Evolutionary conservation across 64 coral and sea anemone genomes (phyloP).

Genomic region (Acropora tenuis): DNA sequence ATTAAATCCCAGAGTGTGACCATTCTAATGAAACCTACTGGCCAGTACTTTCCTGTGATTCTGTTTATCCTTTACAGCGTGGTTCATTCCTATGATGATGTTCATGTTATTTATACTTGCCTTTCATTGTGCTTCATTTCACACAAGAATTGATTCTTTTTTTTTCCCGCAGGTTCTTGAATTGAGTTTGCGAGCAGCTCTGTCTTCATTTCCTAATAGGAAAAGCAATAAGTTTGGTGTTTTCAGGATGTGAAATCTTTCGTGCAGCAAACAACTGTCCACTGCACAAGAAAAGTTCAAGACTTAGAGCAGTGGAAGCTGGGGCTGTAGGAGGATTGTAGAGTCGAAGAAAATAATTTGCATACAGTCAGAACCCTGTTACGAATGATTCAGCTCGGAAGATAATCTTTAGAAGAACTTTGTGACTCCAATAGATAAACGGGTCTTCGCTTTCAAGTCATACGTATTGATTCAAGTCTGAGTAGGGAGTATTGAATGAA

Average conservation of each 20-base stretch:
- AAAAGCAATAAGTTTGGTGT: slow-evolving; percentile 47
- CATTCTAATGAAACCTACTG: background rate
- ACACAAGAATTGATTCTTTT: background rate
- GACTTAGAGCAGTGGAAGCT: no score
- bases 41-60: background rate
- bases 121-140: background rate
- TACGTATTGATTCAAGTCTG: no score
- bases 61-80: background rate
- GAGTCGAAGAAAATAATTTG: no score
- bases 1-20: background rate
- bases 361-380: no score
- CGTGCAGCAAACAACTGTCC: no score
- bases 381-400: no score
- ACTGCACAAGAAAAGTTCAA: no score
- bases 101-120: background rate
- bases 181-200: slow-evolving; percentile 20
- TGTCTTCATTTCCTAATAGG: background rate
- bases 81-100: background rate
- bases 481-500: no score
- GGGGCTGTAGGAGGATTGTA: no score
- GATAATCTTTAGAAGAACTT: no score
- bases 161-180: background rate
- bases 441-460: no score
- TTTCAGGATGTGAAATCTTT: slow-evolving; percentile 59
- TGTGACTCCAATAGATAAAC: no score